phyloP scores from a whole-genome alignment of 2,888 invertebrate species.

The Cantharis rustica region DNA sequence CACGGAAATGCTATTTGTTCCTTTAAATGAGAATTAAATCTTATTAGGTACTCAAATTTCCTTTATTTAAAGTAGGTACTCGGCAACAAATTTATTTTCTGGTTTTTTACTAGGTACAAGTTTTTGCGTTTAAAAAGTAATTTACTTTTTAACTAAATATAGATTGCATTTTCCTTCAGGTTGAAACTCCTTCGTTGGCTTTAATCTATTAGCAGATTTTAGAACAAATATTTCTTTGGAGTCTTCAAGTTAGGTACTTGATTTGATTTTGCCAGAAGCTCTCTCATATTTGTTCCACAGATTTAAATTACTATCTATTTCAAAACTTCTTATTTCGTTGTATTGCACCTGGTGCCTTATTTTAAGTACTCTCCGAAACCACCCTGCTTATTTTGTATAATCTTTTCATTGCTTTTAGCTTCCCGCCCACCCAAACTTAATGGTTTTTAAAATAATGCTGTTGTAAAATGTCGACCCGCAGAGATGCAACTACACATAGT shows the following conservation, averaged over 20 bases:
- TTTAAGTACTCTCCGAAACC: background rate
- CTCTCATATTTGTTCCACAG: background rate
- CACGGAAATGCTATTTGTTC: slow-evolving; percentile 39
- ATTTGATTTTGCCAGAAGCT: too few relatives aligned
- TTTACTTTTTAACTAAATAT: background rate
- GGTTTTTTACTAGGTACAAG: background rate
- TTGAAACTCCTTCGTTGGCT: background rate
- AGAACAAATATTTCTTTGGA: background rate
- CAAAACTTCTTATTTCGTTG: background rate
- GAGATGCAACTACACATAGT: too few relatives aligned
- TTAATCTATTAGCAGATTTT: background rate
- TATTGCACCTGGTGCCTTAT: background rate
- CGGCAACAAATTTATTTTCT: slow-evolving; percentile 1
- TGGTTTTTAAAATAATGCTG: background rate
- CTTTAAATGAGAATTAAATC: slow-evolving; percentile 38
- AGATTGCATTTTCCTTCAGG: background rate
- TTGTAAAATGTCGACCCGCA: too few relatives aligned
- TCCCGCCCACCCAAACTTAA: background rate
- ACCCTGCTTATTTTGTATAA: background rate
- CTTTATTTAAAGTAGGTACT: slow-evolving; percentile 28
- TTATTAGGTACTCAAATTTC: slow-evolving; percentile 35
- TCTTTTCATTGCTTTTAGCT: background rate
- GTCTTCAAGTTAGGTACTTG: too few relatives aligned
- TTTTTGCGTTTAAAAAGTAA: background rate
- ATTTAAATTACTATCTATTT: background rate